These are phyloP conservation scores for Otolemur crassicaudatus DNA, from an alignment of 2,797 vertebrate species.

Conservation along the genomic window DNA sequence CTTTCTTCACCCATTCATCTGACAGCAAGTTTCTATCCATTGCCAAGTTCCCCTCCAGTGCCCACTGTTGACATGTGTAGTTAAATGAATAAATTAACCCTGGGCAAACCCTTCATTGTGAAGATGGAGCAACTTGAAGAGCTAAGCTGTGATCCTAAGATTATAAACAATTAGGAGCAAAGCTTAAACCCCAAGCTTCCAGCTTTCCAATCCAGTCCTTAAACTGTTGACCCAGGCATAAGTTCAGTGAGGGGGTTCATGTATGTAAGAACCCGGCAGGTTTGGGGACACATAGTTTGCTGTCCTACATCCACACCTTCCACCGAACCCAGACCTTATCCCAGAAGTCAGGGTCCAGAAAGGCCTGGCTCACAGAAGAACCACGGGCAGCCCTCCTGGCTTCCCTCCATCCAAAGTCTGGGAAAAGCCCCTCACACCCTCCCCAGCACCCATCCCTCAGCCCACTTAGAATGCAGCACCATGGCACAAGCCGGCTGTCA, in stretches of 20 bases:
- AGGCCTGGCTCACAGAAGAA: neutral
- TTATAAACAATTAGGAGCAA: neutral
- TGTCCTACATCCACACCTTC: neutral
- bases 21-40: neutral
- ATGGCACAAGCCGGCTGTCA: conserved; percentile 76
- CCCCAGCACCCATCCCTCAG: neutral
- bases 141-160: neutral
- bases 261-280: neutral
- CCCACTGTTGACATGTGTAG: neutral
- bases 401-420: neutral
- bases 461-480: conserved; percentile 59
- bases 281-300: neutral
- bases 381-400: neutral
- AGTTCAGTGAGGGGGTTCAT: neutral
- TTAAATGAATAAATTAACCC: neutral
- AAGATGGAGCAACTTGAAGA: neutral
- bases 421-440: neutral
- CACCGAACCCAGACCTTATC: neutral
- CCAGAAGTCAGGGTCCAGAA: neutral
- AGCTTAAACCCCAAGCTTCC: neutral
- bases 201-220: neutral
- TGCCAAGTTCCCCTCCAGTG: neutral
- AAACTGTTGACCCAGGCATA: neutral
- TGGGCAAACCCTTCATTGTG: neutral
- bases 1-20: neutral